Conservation (phyloP, 1,140 invertebrate genomes). For the Orius insidiosus region DNA sequence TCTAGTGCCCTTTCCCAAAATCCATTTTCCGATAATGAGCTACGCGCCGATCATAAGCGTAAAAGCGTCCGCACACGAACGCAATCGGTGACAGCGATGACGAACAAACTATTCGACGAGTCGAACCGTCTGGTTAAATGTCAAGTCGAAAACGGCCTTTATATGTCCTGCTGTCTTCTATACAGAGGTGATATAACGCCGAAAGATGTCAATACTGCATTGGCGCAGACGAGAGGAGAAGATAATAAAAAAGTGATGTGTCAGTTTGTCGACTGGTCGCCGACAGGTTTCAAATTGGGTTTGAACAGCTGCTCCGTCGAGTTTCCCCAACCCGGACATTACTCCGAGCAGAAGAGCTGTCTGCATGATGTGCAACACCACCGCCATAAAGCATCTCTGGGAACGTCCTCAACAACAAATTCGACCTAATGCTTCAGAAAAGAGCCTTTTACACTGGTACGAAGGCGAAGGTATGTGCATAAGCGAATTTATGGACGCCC, state of each 20-base stretch:
- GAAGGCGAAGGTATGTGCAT: slow-evolving; percentile 76
- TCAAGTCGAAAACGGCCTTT: slow-evolving; percentile 28
- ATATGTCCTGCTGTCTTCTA: slow-evolving; percentile 41
- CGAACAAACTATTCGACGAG: slow-evolving; percentile 30
- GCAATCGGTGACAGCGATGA: slow-evolving; percentile 29
- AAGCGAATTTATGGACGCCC: slow-evolving; percentile 69
- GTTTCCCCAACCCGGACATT: too few species aligned
- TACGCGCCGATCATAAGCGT: slow-evolving; percentile 33
- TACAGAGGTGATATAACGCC: slow-evolving; percentile 36
- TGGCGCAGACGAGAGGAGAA: slow-evolving; percentile 30
- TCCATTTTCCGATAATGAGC: slow-evolving; percentile 21
- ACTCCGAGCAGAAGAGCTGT: slow-evolving; percentile 27
- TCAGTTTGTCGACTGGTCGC: slow-evolving; percentile 40
- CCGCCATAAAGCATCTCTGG: slow-evolving; percentile 67
- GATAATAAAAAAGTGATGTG: slow-evolving; percentile 11
- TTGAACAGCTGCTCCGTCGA: too few species aligned
- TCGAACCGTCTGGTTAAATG: slow-evolving; percentile 38
- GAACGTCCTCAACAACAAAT: slow-evolving; percentile 61
- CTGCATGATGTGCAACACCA: slow-evolving; percentile 70
- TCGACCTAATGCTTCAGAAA: slow-evolving; percentile 69
- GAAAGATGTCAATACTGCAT: slow-evolving; percentile 42
- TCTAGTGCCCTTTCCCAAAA: slow-evolving; percentile 34
- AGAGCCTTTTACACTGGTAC: slow-evolving; percentile 75
- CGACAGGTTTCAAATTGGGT: slow-evolving; percentile 24
- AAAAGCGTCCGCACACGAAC: slow-evolving; percentile 34